Evolutionary conservation across 2,113 vertebrate species (phyloP).

Genomic region (Tursiops truncatus): DNA sequence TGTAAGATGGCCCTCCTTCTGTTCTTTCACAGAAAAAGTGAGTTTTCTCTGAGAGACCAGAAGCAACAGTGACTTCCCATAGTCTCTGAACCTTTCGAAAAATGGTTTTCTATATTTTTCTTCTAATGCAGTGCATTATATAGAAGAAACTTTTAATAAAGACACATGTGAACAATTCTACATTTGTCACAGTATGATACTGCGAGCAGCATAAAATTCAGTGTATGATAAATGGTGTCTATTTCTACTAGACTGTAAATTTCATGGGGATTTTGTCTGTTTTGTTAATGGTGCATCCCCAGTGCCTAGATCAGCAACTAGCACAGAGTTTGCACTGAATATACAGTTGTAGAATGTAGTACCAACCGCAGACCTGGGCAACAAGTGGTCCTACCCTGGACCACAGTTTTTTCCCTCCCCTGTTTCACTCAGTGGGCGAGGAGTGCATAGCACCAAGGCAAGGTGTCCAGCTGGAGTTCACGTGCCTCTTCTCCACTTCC

Average conservation of each 20-base stretch:
- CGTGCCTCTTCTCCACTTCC: not conserved
- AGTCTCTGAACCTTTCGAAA: not conserved
- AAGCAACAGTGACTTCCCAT: not conserved
- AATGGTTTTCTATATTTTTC: not conserved
- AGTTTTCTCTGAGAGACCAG: not conserved
- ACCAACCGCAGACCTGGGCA: not conserved
- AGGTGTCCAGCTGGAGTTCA: not conserved
- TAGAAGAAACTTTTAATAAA: not conserved
- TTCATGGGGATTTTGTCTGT: not conserved
- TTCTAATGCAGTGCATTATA: not conserved
- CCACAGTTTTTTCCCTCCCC: not conserved
- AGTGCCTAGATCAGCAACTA: not conserved
- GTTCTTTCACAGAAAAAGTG: not conserved
- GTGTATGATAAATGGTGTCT: not conserved
- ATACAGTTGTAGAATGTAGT: not conserved
- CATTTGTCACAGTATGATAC: not conserved
- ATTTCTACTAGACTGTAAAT: not conserved
- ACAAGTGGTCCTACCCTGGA: not conserved
- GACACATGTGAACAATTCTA: not conserved
- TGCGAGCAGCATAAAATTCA: not conserved
- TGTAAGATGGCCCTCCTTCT: not conserved
- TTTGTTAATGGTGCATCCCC: not conserved
- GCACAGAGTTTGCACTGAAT: not conserved
- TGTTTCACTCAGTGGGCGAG: not conserved
- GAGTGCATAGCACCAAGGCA: not conserved